phyloP scores from a whole-genome alignment of 2,888 invertebrate species.

The Stenolophus ochropezus region DNA sequence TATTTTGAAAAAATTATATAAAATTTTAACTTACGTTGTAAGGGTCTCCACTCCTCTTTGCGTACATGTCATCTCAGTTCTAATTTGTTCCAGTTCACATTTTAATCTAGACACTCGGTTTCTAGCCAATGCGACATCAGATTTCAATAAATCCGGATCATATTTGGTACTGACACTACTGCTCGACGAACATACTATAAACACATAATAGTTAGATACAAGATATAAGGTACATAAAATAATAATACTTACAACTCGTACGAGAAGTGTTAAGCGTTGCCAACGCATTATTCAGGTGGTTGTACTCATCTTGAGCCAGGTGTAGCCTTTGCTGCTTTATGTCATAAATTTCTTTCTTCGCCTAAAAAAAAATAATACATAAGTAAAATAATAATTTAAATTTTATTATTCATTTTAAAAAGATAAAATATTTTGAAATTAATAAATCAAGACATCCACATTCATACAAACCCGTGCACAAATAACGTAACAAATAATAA shows the following conservation, averaged over 20 bases:
- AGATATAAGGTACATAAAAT: slow-evolving; percentile 59
- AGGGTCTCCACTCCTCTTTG: slow-evolving; percentile 95
- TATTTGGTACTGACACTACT: slow-evolving; percentile 93
- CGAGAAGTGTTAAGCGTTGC: slow-evolving; percentile 90
- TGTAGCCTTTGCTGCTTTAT: slow-evolving; percentile 95
- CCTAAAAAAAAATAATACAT: slow-evolving; percentile 76
- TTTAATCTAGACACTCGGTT: slow-evolving; percentile 91
- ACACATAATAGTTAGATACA: slow-evolving; percentile 17
- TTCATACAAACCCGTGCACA: too few relatives aligned
- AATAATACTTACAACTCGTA: slow-evolving; percentile 88
- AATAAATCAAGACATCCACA: too few relatives aligned
- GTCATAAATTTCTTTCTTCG: slow-evolving; percentile 97
- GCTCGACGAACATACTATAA: slow-evolving; percentile 89
- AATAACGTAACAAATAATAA: too few relatives aligned
- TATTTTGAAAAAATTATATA: neutral
- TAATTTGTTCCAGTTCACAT: slow-evolving; percentile 92
- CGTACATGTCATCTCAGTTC: slow-evolving; percentile 93
- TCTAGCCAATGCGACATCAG: slow-evolving; percentile 92
- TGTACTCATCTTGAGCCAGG: slow-evolving; percentile 96
- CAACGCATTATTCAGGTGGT: slow-evolving; percentile 90
- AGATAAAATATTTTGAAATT: too few relatives aligned
- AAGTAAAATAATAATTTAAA: too few relatives aligned
- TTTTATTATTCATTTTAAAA: too few relatives aligned
- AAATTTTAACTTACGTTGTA: slow-evolving; percentile 81
- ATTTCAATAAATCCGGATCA: slow-evolving; percentile 94